Percentiles rank a stretch among this genome's conserved stretches.
Conservation (phyloP, 2,113 vertebrate genomes). For the western clawed frog (Xenopus tropicalis) region UCB_Xtro_10.0 CM004446.2:18725001-18725500, state of each 20-base stretch:
- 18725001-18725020: conserved; percentile 32
- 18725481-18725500: not conserved
- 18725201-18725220: conserved; percentile 50
- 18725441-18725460: conserved; percentile 24
- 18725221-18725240: conserved; percentile 46
- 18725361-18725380: conserved; percentile 4
- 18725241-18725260: conserved; percentile 34
- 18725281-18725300: conserved; percentile 39
- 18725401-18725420: conserved; percentile 21
- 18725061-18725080: conserved; percentile 46
- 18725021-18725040: conserved; percentile 33
- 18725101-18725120: conserved; percentile 31
- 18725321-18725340: conserved; percentile 27
- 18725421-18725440: conserved; percentile 33
- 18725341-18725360: conserved; percentile 26
- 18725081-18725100: conserved; percentile 44
- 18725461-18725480: conserved; percentile 32
- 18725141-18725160: conserved; percentile 46
- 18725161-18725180: conserved; percentile 47
- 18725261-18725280: conserved; percentile 18
- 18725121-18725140: conserved; percentile 47
- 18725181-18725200: conserved; percentile 34
- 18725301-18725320: conserved; percentile 28
- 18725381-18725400: too few species aligned
- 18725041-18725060: conserved; percentile 34